These are phyloP conservation scores for Neodiprion virginianus DNA, from an alignment of 1,140 invertebrate species.

Conservation along the genomic window DNA sequence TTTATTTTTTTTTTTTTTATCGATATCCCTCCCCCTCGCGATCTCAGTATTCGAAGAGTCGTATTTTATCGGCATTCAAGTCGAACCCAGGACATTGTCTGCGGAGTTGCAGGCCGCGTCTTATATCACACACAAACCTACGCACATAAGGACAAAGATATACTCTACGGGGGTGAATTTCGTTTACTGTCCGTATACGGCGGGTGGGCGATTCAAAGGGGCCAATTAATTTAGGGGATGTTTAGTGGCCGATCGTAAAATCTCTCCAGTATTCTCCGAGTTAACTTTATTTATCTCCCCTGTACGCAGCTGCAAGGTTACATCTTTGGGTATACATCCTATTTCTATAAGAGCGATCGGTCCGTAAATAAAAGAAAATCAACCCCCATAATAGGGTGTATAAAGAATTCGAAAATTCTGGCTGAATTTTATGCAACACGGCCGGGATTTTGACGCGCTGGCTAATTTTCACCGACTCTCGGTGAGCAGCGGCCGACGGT, in stretches of 20 bases:
- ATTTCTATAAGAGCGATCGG: background rate
- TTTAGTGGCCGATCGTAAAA: conserved; percentile 39
- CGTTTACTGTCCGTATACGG: background rate
- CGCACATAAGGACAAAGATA: background rate
- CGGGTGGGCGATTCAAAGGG: background rate
- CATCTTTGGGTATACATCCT: background rate
- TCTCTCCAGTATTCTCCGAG: background rate
- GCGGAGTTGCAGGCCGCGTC: background rate
- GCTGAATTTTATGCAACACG: too few species aligned
- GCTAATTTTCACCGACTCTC: too few species aligned
- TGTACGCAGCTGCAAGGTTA: background rate
- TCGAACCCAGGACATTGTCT: background rate
- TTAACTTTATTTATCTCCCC: background rate
- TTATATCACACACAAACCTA: background rate
- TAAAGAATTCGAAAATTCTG: too few species aligned
- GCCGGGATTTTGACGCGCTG: too few species aligned
- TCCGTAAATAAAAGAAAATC: background rate
- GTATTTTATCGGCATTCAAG: background rate
- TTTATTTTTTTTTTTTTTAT: background rate
- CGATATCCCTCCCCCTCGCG: background rate
- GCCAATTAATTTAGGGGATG: conserved; percentile 49
- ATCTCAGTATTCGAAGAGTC: background rate
- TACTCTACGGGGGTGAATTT: conserved; percentile 9
- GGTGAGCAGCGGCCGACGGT: too few species aligned
- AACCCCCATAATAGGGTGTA: too few species aligned